phyloP scores from a whole-genome alignment of 1,140 invertebrate genomes.

The Rhopalosiphum padi region DNA sequence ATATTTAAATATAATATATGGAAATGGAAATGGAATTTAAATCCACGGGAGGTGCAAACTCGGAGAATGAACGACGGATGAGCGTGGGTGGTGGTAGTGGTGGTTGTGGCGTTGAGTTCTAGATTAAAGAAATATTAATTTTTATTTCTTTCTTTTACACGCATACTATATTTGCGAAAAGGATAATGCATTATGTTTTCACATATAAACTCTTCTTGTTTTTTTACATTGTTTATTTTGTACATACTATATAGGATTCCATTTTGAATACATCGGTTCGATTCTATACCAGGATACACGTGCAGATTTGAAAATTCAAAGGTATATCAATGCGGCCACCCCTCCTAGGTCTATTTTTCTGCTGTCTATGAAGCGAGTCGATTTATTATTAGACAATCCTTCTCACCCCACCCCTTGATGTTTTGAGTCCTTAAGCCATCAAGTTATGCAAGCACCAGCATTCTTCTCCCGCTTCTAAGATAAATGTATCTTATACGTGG shows the following conservation, averaged over 20 bases:
- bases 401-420: background rate
- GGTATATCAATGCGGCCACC: background rate
- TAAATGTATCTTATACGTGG: conserved; percentile 32
- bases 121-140: conserved; percentile 34
- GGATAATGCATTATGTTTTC: background rate
- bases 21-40: conserved; percentile 33
- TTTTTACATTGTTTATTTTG: background rate
- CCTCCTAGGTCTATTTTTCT: background rate
- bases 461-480: background rate
- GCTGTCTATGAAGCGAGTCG: background rate
- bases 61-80: background rate
- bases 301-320: background rate
- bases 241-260: background rate
- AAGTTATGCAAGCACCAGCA: background rate
- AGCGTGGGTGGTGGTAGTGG: background rate
- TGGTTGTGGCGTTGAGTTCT: background rate
- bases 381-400: conserved; percentile 42
- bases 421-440: conserved; percentile 30
- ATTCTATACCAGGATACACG: background rate
- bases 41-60: background rate
- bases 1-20: conserved; percentile 5
- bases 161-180: background rate
- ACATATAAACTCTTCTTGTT: background rate
- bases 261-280: background rate
- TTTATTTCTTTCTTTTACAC: background rate